Percentiles rank a stretch among this genome's conserved stretches.
These are phyloP conservation scores for Folsomia candida DNA, from an alignment of 2,888 invertebrate species.

Conservation along the genomic window DNA sequence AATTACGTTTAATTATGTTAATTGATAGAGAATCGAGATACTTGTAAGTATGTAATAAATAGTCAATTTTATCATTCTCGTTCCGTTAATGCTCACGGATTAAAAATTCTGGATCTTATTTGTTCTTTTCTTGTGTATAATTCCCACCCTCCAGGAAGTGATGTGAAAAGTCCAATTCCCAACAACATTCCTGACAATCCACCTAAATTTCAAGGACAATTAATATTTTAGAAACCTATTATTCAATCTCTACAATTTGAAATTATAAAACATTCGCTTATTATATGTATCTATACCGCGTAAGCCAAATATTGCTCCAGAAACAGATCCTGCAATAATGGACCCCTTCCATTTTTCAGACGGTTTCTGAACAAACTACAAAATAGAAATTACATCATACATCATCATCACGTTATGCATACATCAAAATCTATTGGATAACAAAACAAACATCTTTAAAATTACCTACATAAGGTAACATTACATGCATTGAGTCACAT, in stretches of 20 bases:
- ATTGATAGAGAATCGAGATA: too few relatives aligned
- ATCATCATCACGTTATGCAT: background rate
- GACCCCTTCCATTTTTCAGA: slow-evolving; percentile 34
- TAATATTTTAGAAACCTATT: background rate
- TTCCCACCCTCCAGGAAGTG: slow-evolving; percentile 24
- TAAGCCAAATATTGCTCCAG: slow-evolving; percentile 33
- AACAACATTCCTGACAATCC: slow-evolving; percentile 28
- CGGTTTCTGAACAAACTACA: slow-evolving; percentile 31
- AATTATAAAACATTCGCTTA: background rate
- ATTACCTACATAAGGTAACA: slow-evolving; percentile 1
- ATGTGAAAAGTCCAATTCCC: slow-evolving; percentile 24
- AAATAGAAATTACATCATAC: background rate
- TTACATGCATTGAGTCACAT: background rate
- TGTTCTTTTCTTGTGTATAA: slow-evolving; percentile 17
- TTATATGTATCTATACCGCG: slow-evolving; percentile 15
- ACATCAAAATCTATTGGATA: background rate
- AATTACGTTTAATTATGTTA: too few relatives aligned
- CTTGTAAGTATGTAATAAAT: too few relatives aligned
- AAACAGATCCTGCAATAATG: slow-evolving; percentile 32
- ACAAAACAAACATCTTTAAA: slow-evolving; percentile 6
- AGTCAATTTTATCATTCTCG: too few relatives aligned
- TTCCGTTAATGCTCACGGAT: background rate
- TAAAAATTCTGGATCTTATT: background rate
- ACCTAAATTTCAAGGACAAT: slow-evolving; percentile 12
- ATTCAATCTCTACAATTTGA: background rate